Conservation (phyloP, 1,140 invertebrate genomes). For the Rhopalosiphum maidis region DNA sequence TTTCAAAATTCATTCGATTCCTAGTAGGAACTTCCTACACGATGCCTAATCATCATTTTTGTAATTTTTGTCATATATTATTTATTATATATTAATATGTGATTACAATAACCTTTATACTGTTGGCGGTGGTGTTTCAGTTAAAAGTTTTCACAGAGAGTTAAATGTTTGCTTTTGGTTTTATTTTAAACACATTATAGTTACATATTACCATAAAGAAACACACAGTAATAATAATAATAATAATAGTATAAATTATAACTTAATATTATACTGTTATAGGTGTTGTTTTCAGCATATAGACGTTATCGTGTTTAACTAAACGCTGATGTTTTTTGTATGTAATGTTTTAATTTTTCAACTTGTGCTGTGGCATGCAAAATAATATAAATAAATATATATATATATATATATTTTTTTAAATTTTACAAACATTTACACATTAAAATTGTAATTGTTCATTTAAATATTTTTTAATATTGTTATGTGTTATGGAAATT, state of each 20-base stretch:
- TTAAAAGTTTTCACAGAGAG: not conserved
- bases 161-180: not conserved
- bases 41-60: not conserved
- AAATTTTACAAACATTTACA: not conserved
- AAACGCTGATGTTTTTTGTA: not conserved
- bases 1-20: not conserved
- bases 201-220: not conserved
- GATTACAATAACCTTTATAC: not conserved
- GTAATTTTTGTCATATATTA: not conserved
- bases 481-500: not conserved
- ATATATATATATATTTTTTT: not conserved
- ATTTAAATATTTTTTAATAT: conserved; percentile 14
- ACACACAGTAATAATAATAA: not conserved
- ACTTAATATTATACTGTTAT: conserved; percentile 3
- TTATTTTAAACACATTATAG: not conserved
- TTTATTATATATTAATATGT: not conserved
- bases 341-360: not conserved
- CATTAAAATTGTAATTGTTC: not conserved
- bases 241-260: conserved; percentile 8
- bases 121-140: not conserved
- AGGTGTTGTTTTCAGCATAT: not conserved
- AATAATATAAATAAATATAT: not conserved
- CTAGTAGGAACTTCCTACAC: not conserved
- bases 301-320: not conserved
- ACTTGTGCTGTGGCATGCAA: not conserved